These are phyloP conservation scores for Drosophila bunnanda DNA, from an alignment of 2,888 invertebrate genomes.

Conservation along the genomic window DNA sequence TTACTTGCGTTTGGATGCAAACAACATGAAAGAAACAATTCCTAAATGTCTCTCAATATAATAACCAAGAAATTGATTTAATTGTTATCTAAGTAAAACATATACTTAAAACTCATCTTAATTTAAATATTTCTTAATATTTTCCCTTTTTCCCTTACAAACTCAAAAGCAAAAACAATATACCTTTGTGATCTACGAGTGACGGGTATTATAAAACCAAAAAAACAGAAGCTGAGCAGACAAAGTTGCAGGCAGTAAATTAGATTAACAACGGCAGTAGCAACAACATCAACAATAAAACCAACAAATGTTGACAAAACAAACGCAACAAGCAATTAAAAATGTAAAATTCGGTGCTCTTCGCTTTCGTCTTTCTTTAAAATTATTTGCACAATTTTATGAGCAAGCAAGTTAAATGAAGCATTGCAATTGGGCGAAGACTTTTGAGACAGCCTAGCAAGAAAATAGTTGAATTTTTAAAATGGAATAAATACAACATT, in stretches of 20 bases:
- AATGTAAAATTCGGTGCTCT: conserved; percentile 65
- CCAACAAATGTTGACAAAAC: conserved; percentile 67
- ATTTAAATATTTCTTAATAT: neutral
- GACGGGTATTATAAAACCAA: conserved; percentile 15
- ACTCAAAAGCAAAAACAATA: neutral
- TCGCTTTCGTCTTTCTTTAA: conserved; percentile 33
- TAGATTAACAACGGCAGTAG: conserved; percentile 75
- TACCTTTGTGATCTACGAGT: neutral
- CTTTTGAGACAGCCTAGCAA: neutral
- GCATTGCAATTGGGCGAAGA: conserved; percentile 48
- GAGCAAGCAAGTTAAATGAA: conserved; percentile 52
- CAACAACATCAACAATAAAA: conserved; percentile 29
- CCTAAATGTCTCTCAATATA: neutral
- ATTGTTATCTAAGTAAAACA: neutral
- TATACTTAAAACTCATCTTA: neutral
- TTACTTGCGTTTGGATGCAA: neutral
- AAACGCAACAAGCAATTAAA: conserved; percentile 77
- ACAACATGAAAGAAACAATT: neutral
- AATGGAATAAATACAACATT: neutral
- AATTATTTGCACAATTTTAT: conserved; percentile 51
- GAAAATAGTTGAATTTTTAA: neutral
- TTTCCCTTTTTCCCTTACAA: too few species aligned
- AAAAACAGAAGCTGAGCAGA: conserved; percentile 43
- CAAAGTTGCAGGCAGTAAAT: conserved; percentile 79
- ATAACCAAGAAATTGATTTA: neutral